phyloP scores from a whole-genome alignment of 2,797 vertebrate species.

The Lutjanus campechanus region DNA sequence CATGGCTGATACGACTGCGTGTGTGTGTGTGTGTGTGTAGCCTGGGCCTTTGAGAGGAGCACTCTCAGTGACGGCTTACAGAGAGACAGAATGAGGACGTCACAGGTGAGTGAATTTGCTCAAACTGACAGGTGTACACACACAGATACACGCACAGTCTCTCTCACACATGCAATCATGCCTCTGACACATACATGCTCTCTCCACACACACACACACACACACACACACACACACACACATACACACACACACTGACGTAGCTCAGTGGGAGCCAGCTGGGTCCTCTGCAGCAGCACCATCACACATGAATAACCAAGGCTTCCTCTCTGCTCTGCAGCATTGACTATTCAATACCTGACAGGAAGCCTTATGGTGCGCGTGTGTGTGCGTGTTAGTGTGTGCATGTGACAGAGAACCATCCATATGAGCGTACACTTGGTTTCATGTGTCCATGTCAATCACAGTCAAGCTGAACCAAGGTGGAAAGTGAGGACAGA shows the following conservation, averaged over 20 bases:
- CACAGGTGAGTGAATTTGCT: constrained; percentile 82
- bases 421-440: constrained; percentile 12
- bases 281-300: constrained; percentile 69
- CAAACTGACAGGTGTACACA: constrained; percentile 74
- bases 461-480: constrained; percentile 42
- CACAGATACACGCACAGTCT: constrained; percentile 18
- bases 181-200: constrained; percentile 39
- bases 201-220: constrained; percentile 20
- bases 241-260: constrained; percentile 24
- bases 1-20: constrained; percentile 74
- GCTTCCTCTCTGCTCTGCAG: constrained; percentile 63
- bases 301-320: constrained; percentile 79
- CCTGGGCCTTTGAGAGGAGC: constrained; percentile 66
- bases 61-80: constrained; percentile 76
- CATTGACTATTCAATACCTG: constrained; percentile 75
- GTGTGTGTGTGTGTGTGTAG: constrained; percentile 23
- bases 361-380: constrained; percentile 58
- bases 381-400: not conserved
- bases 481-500: constrained; percentile 12
- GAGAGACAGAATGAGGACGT: constrained; percentile 86
- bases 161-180: constrained; percentile 32
- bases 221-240: constrained; percentile 17
- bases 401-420: constrained; percentile 17
- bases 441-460: constrained; percentile 29
- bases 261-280: constrained; percentile 68